A percentile compares a stretch with the other conserved stretches of the same genome.
phyloP scores from a whole-genome alignment of 2,113 vertebrate species.

The Ailurus styani region DNA sequence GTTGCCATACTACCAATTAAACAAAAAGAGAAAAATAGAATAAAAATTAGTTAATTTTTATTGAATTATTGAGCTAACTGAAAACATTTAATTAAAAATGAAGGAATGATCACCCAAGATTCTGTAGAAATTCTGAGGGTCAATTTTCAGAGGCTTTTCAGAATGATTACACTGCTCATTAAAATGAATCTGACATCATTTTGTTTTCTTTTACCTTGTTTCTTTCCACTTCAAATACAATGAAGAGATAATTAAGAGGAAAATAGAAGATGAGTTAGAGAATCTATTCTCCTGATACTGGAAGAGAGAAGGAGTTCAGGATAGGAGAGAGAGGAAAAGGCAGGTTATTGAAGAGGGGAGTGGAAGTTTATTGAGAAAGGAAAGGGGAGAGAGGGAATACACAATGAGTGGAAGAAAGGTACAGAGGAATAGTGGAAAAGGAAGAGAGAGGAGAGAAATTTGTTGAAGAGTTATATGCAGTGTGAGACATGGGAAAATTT shows the following conservation, averaged over 20 bases:
- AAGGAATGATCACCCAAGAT: not conserved
- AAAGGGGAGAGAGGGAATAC: not conserved
- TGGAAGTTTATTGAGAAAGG: not conserved
- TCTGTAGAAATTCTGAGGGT: not conserved
- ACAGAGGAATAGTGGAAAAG: not conserved
- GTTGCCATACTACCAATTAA: not conserved
- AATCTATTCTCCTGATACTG: not conserved
- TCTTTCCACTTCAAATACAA: not conserved
- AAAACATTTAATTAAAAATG: not conserved
- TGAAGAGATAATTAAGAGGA: not conserved
- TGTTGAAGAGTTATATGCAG: not conserved
- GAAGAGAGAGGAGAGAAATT: not conserved
- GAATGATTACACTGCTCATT: not conserved
- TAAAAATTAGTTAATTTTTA: not conserved
- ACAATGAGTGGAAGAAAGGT: not conserved
- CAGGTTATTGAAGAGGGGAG: not conserved
- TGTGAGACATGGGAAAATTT: not conserved
- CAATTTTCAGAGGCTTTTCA: not conserved
- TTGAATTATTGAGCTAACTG: not conserved
- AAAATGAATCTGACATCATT: not conserved
- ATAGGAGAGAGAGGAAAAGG: not conserved
- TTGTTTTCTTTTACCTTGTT: not conserved
- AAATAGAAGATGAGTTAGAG: not conserved
- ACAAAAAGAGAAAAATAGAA: not conserved
- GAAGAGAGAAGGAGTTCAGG: not conserved